phyloP scores from a whole-genome alignment of 2,888 invertebrate genomes.

The Xestia ashworthii region DNA sequence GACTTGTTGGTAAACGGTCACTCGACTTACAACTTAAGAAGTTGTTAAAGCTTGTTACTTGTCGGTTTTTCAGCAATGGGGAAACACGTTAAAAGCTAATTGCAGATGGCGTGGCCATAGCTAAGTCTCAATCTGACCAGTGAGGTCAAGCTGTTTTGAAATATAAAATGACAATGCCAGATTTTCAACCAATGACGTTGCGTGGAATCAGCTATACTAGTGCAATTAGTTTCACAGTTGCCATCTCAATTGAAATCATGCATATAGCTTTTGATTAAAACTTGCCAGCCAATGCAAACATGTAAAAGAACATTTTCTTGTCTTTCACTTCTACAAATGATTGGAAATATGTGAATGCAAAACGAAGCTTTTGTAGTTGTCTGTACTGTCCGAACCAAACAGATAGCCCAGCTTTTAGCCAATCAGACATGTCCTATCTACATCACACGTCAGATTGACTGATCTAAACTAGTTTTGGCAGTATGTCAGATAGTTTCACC shows the following conservation, averaged over 20 bases:
- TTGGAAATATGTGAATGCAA: background rate
- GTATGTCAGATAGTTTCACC: background rate
- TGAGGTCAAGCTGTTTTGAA: no score
- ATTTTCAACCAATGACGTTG: no score
- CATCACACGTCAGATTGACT: background rate
- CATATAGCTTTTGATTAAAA: background rate
- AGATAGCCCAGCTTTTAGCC: background rate
- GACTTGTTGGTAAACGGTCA: background rate
- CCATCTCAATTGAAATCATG: background rate
- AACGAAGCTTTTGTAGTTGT: background rate
- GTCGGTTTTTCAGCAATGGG: background rate
- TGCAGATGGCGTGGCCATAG: no score
- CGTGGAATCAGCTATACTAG: no score
- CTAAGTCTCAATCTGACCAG: no score
- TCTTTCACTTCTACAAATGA: background rate
- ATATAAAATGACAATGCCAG: no score
- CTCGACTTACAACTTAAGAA: background rate
- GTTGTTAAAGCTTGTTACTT: background rate
- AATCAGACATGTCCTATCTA: conserved; percentile 25
- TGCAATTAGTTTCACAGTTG: no score
- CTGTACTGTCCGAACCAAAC: background rate
- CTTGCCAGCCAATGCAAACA: background rate
- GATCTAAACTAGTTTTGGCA: conserved; percentile 6
- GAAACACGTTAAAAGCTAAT: no score
- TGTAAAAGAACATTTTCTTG: background rate